Evolutionary conservation across 2,113 vertebrate species (phyloP).

Genomic region (Hemichromis elongatus): DNA sequence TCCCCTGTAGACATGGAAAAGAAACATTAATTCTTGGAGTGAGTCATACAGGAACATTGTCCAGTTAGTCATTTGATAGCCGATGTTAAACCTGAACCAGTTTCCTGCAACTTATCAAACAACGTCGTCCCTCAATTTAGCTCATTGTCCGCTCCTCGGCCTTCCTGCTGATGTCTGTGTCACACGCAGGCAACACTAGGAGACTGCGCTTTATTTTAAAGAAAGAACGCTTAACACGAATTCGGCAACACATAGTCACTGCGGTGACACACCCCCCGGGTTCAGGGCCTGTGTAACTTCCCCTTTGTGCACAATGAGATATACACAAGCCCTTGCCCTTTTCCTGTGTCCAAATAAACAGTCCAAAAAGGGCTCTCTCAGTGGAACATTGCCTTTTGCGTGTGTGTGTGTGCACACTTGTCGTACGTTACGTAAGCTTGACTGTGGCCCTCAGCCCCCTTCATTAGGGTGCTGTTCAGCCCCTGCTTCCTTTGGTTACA

Average conservation of each 20-base stretch:
- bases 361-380: slow-evolving; percentile 35
- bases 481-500: slow-evolving; percentile 44
- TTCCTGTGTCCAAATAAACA: slow-evolving; percentile 76
- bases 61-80: slow-evolving; percentile 14
- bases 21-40: slow-evolving; percentile 12
- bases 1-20: background rate
- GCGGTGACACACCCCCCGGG: slow-evolving; percentile 15
- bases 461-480: slow-evolving; percentile 28
- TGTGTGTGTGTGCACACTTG: background rate
- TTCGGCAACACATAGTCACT: background rate
- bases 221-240: background rate
- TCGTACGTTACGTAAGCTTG: slow-evolving; percentile 60
- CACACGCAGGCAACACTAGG: background rate
- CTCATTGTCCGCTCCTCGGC: slow-evolving; percentile 42
- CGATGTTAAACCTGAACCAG: background rate
- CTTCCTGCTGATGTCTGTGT: slow-evolving; percentile 54
- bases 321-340: slow-evolving; percentile 66
- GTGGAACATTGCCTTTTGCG: slow-evolving; percentile 30
- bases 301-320: slow-evolving; percentile 34
- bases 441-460: slow-evolving; percentile 6
- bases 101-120: slow-evolving; percentile 29
- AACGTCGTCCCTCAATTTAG: slow-evolving; percentile 33
- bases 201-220: background rate
- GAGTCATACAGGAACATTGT: slow-evolving; percentile 24
- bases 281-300: slow-evolving; percentile 52